A percentile compares a stretch with the other conserved stretches of the same genome.
phyloP scores from a whole-genome alignment of 2,113 vertebrate species.

The mouse (Mus musculus) region GRCm39 chr8:110843001-110843500 shows the following conservation, averaged over 20 bases:
- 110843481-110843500: neutral
- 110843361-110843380: neutral
- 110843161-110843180: neutral
- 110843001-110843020: neutral
- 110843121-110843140: neutral
- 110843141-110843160: neutral
- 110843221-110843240: neutral
- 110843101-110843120: no score
- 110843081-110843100: neutral
- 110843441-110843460: neutral
- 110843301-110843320: neutral
- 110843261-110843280: neutral
- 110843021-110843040: neutral
- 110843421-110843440: neutral
- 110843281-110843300: neutral
- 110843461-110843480: neutral
- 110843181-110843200: neutral
- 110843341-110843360: neutral
- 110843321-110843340: neutral
- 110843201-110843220: neutral
- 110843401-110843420: neutral
- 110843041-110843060: neutral
- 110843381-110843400: neutral
- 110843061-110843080: neutral
- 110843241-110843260: neutral